Base-by-base conservation (phyloP, 2,888 invertebrate genomes). In the Aporophyla lueneburgensis region DNA sequence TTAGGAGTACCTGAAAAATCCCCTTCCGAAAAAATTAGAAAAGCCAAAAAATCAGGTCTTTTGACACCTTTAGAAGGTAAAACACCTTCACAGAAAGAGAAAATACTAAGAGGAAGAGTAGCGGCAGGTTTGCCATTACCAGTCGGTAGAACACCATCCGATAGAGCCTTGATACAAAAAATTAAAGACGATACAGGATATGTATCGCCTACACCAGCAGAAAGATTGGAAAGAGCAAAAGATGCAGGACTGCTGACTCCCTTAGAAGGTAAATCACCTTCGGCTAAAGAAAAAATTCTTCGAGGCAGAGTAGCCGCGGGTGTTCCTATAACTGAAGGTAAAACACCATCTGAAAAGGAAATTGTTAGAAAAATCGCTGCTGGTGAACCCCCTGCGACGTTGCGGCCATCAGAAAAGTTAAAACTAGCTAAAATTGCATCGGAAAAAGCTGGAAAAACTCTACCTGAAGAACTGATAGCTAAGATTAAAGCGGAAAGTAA, bases 11-110 rank as follows among this genome's bases (percentile, higher is more conserved):
- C 88, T 19, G 84, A 86, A 51, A 78, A 58, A 59, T 83, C 86
- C 0, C 19, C 67, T 19, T 63, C 80, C 5, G 85, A 78, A 58
- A 76, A 80, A 75, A 63, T 80, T 0, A 74, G 59, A 53, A 82
- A 76, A 74, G 83, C 81, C 0, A 76, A 67, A 67, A 66, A 62
- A 43, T 71, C 78, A 12, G 87, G 89, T 16, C 49, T 87, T 27
- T 56, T 92, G 40, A 89, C 89, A 14, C 91, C 92, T 14, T 72
- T 91, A 33, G 82, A 84, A 70, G 91, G 91, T 5, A 92, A 91
- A 79, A 84, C 89, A 12, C 81, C 78, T 19, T 74, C 87, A 40
- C 87, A 92, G 74, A 92, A 90, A 69, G 90, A 91, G 69, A 91
- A 86, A 78, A 90, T 91, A 74, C 62, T 92, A 0, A 88, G 80